phyloP scores from a whole-genome alignment of 2,113 vertebrate species.

The Caloenas nicobarica region DNA sequence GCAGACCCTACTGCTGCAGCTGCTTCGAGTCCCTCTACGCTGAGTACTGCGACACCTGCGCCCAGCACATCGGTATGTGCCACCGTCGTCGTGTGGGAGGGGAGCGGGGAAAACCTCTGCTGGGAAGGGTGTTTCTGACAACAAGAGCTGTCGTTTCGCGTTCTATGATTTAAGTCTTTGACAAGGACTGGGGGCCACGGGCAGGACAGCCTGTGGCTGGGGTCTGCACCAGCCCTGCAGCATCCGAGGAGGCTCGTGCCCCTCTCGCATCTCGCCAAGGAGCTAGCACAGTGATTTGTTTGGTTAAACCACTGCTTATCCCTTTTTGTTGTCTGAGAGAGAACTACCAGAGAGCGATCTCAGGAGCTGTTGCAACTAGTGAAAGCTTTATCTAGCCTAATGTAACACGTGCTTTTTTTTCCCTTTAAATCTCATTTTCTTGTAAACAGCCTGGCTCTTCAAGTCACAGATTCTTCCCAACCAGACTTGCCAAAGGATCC shows the following conservation, averaged over 20 bases:
- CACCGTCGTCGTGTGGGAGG: background rate
- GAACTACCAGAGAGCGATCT: background rate
- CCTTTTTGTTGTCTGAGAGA: background rate
- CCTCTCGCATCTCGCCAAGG: background rate
- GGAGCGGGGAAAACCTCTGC: rapidly evolving
- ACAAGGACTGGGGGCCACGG: rapidly evolving
- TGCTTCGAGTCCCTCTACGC: conserved; percentile 97
- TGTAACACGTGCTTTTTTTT: rapidly evolving
- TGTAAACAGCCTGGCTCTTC: background rate
- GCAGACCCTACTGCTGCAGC: conserved; percentile 94
- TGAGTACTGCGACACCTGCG: conserved; percentile 96
- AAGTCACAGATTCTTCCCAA: background rate
- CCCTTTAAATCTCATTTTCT: background rate
- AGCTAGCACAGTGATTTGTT: background rate
- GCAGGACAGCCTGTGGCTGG: background rate
- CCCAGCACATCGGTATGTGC: conserved; percentile 93
- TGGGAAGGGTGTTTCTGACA: background rate
- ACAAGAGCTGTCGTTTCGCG: background rate
- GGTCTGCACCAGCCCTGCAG: background rate
- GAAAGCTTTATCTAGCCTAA: background rate
- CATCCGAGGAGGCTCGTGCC: background rate
- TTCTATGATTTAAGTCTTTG: background rate
- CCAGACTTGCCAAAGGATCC: background rate
- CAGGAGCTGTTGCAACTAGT: background rate
- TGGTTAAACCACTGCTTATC: background rate